Percentiles rank a stretch among this genome's conserved stretches.
Conservation (phyloP, 2,797 vertebrate species). For the Tarsius wallacei region DNA sequence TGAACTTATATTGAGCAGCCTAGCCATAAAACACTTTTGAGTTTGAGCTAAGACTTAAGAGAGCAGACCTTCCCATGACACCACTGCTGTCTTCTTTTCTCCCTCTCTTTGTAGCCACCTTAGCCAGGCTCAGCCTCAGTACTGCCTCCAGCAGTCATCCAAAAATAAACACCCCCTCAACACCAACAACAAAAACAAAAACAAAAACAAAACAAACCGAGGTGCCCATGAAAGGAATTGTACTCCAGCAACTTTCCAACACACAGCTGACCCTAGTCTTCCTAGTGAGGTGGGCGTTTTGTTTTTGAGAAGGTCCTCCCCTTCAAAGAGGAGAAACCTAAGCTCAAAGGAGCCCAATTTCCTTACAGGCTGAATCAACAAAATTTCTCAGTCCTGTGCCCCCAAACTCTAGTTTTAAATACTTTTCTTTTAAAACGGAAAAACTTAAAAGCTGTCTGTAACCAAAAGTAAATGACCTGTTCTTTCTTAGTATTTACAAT, state of each 20-base stretch:
- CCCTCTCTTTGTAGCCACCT: background rate
- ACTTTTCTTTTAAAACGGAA: slow-evolving; percentile 63
- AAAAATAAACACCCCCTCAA: background rate
- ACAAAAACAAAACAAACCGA: background rate
- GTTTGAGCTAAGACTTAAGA: background rate
- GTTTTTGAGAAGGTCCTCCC: slow-evolving; percentile 8
- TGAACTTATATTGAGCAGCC: background rate
- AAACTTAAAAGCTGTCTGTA: slow-evolving; percentile 64
- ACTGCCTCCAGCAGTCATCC: slow-evolving; percentile 17
- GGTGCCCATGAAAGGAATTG: background rate
- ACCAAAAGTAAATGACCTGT: slow-evolving; percentile 61
- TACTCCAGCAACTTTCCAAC: slow-evolving; percentile 1
- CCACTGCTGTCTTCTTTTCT: background rate
- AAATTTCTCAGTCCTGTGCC: background rate
- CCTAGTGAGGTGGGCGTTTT: slow-evolving; percentile 17
- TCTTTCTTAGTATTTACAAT: slow-evolving; percentile 70
- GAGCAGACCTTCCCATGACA: background rate
- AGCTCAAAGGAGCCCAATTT: slow-evolving; percentile 58
- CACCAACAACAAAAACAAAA: background rate
- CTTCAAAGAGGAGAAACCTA: slow-evolving; percentile 27
- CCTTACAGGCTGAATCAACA: slow-evolving; percentile 44
- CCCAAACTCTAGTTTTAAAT: slow-evolving; percentile 62
- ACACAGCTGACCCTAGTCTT: background rate
- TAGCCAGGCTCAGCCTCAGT: background rate
- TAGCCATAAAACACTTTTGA: slow-evolving; percentile 4